Evolutionary conservation across 2,113 vertebrate species (phyloP).

Genomic region (Speoplatyrhinus poulsoni): DNA sequence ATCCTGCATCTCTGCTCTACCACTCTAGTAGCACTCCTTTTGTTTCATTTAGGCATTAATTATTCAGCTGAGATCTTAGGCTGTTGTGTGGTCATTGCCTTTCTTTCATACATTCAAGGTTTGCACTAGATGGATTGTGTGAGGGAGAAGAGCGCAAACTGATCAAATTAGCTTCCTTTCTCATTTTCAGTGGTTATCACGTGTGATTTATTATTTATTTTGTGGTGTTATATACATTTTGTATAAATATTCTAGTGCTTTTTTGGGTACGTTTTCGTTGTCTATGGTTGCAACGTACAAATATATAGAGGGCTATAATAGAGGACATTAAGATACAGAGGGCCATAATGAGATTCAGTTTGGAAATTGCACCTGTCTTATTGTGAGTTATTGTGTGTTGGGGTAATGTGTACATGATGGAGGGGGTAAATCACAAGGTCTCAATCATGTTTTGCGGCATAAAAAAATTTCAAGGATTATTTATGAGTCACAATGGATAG

Average conservation of each 20-base stretch:
- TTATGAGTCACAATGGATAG: constrained; percentile 36
- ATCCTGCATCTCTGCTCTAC: constrained; percentile 14
- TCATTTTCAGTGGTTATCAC: constrained; percentile 52
- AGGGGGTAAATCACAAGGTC: constrained; percentile 44
- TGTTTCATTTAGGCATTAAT: constrained; percentile 36
- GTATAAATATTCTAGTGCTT: too few species aligned
- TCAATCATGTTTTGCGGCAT: constrained; percentile 51
- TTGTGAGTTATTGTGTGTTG: constrained; percentile 64
- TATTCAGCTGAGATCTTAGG: constrained; percentile 45
- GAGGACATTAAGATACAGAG: constrained; percentile 24
- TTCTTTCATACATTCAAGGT: constrained; percentile 41
- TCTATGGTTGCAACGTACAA: background rate
- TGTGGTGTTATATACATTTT: too few species aligned
- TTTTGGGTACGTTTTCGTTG: too few species aligned
- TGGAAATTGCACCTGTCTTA: constrained; percentile 64
- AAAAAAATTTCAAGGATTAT: constrained; percentile 43
- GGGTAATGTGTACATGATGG: constrained; percentile 57
- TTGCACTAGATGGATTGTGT: constrained; percentile 36
- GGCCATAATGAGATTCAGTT: constrained; percentile 66
- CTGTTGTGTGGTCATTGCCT: constrained; percentile 40
- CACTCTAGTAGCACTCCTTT: constrained; percentile 23
- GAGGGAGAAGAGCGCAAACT: constrained; percentile 57
- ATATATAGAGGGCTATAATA: constrained; percentile 3
- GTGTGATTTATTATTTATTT: too few species aligned
- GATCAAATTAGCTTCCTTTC: constrained; percentile 48